A percentile compares a stretch with the other conserved stretches of the same genome.
Evolutionary conservation across 2,113 vertebrate species (phyloP).

Genomic region (Neogobius melanostomus): DNA sequence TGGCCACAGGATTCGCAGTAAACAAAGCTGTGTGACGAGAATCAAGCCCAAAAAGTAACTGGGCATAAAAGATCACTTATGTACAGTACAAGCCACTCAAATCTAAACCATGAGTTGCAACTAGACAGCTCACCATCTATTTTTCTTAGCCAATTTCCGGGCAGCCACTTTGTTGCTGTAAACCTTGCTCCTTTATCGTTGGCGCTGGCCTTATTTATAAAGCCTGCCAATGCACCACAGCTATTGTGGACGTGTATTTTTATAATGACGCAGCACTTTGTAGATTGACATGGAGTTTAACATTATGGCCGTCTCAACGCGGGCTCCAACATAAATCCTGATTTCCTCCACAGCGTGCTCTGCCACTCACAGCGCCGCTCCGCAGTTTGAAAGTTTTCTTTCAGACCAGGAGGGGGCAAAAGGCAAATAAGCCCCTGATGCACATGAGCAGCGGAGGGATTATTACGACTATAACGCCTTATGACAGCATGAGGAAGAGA

Average conservation of each 20-base stretch:
- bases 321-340: constrained; percentile 58
- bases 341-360: constrained; percentile 68
- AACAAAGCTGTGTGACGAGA: too few species aligned
- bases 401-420: constrained; percentile 22
- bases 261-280: constrained; percentile 33
- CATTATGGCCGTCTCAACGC: constrained; percentile 45
- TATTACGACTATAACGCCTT: constrained; percentile 51
- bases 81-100: neutral
- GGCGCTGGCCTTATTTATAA: constrained; percentile 8
- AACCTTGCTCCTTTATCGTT: constrained; percentile 15
- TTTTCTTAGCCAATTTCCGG: constrained; percentile 21
- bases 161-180: constrained; percentile 30
- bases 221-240: constrained; percentile 5
- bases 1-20: too few species aligned
- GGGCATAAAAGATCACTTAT: too few species aligned
- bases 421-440: constrained; percentile 56
- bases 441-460: constrained; percentile 57
- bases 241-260: constrained; percentile 25
- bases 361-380: constrained; percentile 55
- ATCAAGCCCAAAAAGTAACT: too few species aligned
- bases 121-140: constrained; percentile 32
- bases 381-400: constrained; percentile 58
- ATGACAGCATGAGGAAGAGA: constrained; percentile 69
- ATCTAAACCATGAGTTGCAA: constrained; percentile 15
- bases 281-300: constrained; percentile 48